Conservation (phyloP, 2,113 vertebrate genomes). For the Nerophis lumbriciformis region DNA sequence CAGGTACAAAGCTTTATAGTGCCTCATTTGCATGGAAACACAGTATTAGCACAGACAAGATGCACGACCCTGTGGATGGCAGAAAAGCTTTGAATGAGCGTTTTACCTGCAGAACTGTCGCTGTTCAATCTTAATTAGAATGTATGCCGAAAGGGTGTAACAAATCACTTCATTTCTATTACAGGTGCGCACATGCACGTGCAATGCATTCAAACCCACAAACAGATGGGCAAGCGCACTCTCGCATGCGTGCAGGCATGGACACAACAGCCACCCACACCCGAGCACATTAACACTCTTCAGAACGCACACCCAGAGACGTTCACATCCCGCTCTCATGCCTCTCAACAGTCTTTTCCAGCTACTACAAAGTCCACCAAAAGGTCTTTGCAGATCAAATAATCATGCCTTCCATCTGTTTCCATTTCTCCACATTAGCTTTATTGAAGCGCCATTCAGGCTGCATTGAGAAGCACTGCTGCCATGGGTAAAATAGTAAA, state of each 20-base stretch:
- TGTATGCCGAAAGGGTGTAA: slow-evolving; percentile 32
- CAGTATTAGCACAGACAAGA: neutral
- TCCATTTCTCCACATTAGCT: slow-evolving; percentile 59
- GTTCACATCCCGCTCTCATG: slow-evolving; percentile 42
- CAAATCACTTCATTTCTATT: slow-evolving; percentile 36
- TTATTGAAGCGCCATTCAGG: slow-evolving; percentile 49
- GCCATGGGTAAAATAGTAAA: slow-evolving; percentile 64
- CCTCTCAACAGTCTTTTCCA: slow-evolving; percentile 51
- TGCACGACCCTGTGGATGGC: neutral
- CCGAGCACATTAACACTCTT: slow-evolving; percentile 18
- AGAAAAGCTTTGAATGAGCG: neutral
- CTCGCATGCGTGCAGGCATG: slow-evolving; percentile 12
- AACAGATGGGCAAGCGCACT: slow-evolving; percentile 47
- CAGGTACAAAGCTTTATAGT: slow-evolving; percentile 9
- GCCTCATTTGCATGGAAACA: slow-evolving; percentile 7
- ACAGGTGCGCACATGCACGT: slow-evolving; percentile 17
- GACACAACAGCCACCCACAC: slow-evolving; percentile 41
- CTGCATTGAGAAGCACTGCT: slow-evolving; percentile 45
- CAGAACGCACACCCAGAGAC: slow-evolving; percentile 24
- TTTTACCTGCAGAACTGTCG: slow-evolving; percentile 25
- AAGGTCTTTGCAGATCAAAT: slow-evolving; percentile 65
- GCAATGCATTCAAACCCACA: slow-evolving; percentile 19
- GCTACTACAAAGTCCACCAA: slow-evolving; percentile 62
- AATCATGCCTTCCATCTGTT: slow-evolving; percentile 65
- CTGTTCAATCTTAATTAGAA: slow-evolving; percentile 33